Base-by-base conservation (phyloP, 2,888 invertebrate species). In the Cremastobaeus sp. region DNA sequence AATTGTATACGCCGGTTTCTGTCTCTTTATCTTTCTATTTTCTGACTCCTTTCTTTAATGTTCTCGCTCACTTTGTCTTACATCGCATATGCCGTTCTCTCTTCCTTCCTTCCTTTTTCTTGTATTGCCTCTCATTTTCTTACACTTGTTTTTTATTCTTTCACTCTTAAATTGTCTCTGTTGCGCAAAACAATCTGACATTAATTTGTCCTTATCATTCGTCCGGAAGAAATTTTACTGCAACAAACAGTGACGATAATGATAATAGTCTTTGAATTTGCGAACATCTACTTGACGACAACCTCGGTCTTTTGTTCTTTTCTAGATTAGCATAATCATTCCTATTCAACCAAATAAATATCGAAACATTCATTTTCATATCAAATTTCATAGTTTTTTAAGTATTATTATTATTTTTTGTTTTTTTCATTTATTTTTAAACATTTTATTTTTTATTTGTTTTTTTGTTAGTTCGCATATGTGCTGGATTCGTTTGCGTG, bases 1-100 rank as follows among this genome's bases (percentile, higher is more conserved):
- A 85, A 86, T 86, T 86, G 86, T 84, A 80, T 79, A 86, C 85
- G 86, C 86, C 81, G 83, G 82, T 83, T 80, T 82, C 80, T 79
- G 82, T 82, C 79, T 81, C 76, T 73, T 72, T 76, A 41, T 75
- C 69, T 74, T 69, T 77, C 73, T 52, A 68, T 74, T 64, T 74
- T 74, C 77, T 73, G 72, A 52, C 77, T 74, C 55, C 70, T 57
- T 69, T 48, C 25, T 48, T 34, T 55, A 3, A 12, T 1, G 45
- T 6, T 32, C 48, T 72, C 75, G 69, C 62, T 65, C 69, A 52
- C 59, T 6, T 48, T 50, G 37, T 32, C 43, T 48, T 50, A 11
- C 50, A 6, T n/a, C 32, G 50, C 45, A 34, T 54, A 12, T 45
- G 12, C 12, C 25, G 41, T 39, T 18, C 64, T 30, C 55, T 57